A percentile compares a stretch with the other conserved stretches of the same genome.
Conservation (phyloP, 2,888 invertebrate genomes). For the Nomada lathburiana region DNA sequence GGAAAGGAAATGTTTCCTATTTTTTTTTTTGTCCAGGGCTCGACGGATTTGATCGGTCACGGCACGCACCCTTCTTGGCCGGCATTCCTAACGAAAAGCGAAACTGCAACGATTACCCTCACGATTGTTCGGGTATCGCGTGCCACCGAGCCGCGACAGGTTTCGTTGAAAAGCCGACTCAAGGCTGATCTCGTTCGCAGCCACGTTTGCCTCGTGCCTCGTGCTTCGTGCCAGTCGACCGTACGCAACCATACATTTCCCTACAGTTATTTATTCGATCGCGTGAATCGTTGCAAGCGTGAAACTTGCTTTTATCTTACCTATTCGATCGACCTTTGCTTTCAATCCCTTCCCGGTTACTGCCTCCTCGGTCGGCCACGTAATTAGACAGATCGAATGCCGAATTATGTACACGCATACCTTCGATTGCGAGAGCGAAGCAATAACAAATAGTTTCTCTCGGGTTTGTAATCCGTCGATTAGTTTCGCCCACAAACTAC, state of each 20-base stretch:
- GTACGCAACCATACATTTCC: not conserved
- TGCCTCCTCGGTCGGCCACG: too few relatives aligned
- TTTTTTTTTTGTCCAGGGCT: not conserved
- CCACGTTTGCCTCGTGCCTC: slow-evolving; percentile 4
- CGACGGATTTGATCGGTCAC: slow-evolving; percentile 33
- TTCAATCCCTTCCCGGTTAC: too few relatives aligned
- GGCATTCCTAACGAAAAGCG: slow-evolving; percentile 26
- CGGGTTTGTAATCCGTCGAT: too few relatives aligned
- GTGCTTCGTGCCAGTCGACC: not conserved
- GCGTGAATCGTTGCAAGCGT: not conserved
- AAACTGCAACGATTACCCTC: slow-evolving; percentile 53
- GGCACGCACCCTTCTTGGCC: slow-evolving; percentile 37
- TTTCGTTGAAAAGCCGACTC: slow-evolving; percentile 29
- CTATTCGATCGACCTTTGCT: too few relatives aligned
- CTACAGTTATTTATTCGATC: not conserved
- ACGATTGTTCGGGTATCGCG: slow-evolving; percentile 51
- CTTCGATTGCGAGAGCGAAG: too few relatives aligned
- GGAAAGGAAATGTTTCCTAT: not conserved
- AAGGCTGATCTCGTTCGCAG: slow-evolving; percentile 29
- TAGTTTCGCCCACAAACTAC: too few relatives aligned
- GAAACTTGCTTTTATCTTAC: not conserved
- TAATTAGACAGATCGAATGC: too few relatives aligned
- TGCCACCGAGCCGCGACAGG: slow-evolving; percentile 7
- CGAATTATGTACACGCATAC: too few relatives aligned
- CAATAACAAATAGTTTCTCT: too few relatives aligned